Evolutionary conservation across 2,888 invertebrate genomes (phyloP), one percentile per base, ranked within the genome.

Genomic region (Lasioglossum malachurum): DNA sequence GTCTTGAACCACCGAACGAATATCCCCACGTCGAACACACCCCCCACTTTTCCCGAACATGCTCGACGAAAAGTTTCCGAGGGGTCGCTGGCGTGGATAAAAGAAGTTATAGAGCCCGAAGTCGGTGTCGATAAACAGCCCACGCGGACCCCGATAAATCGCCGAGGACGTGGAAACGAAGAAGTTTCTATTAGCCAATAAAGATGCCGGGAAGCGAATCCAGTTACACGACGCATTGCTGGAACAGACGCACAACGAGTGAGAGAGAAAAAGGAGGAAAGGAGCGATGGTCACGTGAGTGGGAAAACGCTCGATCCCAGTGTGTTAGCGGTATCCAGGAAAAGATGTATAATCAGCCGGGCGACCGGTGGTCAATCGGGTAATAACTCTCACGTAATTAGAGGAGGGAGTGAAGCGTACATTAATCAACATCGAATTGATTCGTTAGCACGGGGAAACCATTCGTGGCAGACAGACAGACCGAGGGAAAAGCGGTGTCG

Each of bases 361-460:
- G 71, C 89, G 89, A 88, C 89, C 88, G 91, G 89, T 92, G 89
- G 88, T 89, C 93, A 90, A 93, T 93, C 92, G 90, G 87, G 90
- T 90, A 92, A 93, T 93, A 94, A 93, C 91, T 92, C 90, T 81
- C 77, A 83, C 90, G 92, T 92, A 93, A 94, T 94, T 93, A 93
- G 91, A 90, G 83, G 90, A 91, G 89, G 90, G 90, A 92, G 91
- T 88, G 90, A 88, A 91, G 90, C 87, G 90, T 80, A 87, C 93
- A 94, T 94, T 93, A 92, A 94, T 94, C 93, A 93, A 92, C 90
- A 93, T 93, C 88, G 91, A 93, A 94, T 94, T 94, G 94, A 94
- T 94, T 94, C 92, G 94, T 93, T 93, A 93, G 92, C 92, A 82
- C 85, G 27, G 89, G 91, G 23, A 69, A 69, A 69, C 91, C 69